These are phyloP conservation scores for Tadarida brasiliensis DNA, from an alignment of 2,797 vertebrate species.

Conservation along the genomic window DNA sequence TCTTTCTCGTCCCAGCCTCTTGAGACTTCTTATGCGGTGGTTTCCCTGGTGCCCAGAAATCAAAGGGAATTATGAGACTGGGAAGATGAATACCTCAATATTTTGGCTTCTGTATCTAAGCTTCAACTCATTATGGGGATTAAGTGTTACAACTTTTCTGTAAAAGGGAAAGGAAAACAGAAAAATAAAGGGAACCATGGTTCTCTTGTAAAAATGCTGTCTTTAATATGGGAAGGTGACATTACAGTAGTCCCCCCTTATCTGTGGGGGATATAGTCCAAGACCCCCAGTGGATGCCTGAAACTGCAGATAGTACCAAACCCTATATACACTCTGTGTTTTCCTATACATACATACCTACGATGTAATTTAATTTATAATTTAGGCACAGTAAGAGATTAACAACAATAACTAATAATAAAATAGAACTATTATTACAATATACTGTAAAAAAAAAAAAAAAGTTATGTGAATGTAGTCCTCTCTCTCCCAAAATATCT, in stretches of 20 bases:
- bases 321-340: neutral
- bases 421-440: neutral
- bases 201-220: neutral
- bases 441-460: neutral
- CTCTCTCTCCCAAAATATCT: neutral
- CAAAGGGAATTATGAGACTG: constrained; percentile 4
- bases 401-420: neutral
- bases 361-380: neutral
- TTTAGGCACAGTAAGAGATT: neutral
- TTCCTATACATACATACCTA: neutral
- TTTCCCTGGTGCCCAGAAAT: constrained; percentile 14
- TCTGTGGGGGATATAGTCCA: neutral
- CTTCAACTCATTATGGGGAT: neutral
- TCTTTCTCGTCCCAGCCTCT: neutral
- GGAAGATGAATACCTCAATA: constrained; percentile 1
- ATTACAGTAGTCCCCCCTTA: neutral
- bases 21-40: neutral
- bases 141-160: neutral
- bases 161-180: neutral
- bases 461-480: neutral
- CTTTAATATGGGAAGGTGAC: neutral
- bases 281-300: neutral
- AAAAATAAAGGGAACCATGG: neutral
- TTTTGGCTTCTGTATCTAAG: constrained; percentile 4
- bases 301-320: neutral